phyloP scores from a whole-genome alignment of 53 echinoderm and acorn worm species.

The Echinometra lucunter region DNA sequence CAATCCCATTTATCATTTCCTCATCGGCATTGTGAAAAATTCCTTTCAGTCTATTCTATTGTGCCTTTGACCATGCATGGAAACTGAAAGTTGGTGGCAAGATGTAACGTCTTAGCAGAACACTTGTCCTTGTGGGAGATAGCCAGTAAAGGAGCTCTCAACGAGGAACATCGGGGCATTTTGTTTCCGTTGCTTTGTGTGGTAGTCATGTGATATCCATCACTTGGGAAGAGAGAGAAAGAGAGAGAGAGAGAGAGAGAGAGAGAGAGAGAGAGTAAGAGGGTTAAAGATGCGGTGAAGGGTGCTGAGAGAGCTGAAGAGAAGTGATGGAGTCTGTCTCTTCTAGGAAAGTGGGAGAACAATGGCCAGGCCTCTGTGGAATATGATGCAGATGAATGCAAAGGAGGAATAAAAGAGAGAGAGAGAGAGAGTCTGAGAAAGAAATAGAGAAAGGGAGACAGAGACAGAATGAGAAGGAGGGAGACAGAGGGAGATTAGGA shows the following conservation, averaged over 20 bases:
- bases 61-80: neutral
- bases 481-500: no score
- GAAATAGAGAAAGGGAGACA: neutral
- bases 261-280: neutral
- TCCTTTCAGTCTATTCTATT: neutral
- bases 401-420: neutral
- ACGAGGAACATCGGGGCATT: slow-evolving; percentile 3
- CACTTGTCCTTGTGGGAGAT: slow-evolving; percentile 35
- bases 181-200: slow-evolving; percentile 46
- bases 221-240: neutral
- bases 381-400: neutral
- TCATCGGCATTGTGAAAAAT: slow-evolving; percentile 10
- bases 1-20: neutral
- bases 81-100: slow-evolving; percentile 39
- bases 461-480: neutral
- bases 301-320: neutral
- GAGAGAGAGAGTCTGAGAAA: neutral
- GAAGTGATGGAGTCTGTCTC: slow-evolving; percentile 14
- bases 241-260: slow-evolving; percentile 20
- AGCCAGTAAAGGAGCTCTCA: slow-evolving; percentile 15
- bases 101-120: neutral
- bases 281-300: neutral
- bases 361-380: neutral
- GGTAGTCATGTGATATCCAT: slow-evolving; percentile 4
- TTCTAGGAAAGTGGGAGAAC: neutral